Conservation (phyloP, 2,113 vertebrate genomes). For the Noturus placidus region DNA sequence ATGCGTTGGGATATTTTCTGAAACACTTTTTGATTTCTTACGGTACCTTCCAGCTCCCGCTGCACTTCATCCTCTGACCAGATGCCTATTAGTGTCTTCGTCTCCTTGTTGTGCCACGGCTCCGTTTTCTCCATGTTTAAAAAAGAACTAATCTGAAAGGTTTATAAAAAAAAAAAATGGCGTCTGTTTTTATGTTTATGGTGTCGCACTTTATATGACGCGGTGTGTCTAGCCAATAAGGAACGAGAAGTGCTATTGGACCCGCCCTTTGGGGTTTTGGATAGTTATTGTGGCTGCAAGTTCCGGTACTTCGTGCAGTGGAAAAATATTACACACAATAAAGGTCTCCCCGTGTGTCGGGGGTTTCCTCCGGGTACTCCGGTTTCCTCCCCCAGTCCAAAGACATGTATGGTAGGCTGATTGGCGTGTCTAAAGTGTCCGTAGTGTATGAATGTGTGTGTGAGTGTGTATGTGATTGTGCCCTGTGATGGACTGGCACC, state of each 20-base stretch:
- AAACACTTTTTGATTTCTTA: constrained; percentile 18
- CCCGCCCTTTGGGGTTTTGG: neutral
- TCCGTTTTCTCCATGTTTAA: neutral
- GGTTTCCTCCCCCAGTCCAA: too few relatives aligned
- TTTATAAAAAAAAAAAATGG: constrained; percentile 1
- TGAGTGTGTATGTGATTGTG: too few relatives aligned
- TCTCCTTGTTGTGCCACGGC: constrained; percentile 15
- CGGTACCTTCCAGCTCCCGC: constrained; percentile 8
- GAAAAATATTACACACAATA: neutral
- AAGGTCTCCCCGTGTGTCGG: too few relatives aligned
- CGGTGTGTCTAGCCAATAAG: neutral
- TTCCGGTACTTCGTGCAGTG: neutral
- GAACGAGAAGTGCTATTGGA: neutral
- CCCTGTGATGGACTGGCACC: too few relatives aligned
- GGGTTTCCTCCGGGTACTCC: too few relatives aligned
- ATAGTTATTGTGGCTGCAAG: neutral
- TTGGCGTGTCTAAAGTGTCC: too few relatives aligned
- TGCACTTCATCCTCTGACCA: constrained; percentile 17
- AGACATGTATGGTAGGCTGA: too few relatives aligned
- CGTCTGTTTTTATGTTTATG: constrained; percentile 15
- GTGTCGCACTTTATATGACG: constrained; percentile 18
- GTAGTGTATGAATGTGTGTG: too few relatives aligned
- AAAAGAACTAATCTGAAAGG: neutral
- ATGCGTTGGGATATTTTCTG: constrained; percentile 12
- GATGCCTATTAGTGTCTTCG: neutral